Conservation (phyloP, 1,140 invertebrate species). For the Trichogramma pretiosum region DNA sequence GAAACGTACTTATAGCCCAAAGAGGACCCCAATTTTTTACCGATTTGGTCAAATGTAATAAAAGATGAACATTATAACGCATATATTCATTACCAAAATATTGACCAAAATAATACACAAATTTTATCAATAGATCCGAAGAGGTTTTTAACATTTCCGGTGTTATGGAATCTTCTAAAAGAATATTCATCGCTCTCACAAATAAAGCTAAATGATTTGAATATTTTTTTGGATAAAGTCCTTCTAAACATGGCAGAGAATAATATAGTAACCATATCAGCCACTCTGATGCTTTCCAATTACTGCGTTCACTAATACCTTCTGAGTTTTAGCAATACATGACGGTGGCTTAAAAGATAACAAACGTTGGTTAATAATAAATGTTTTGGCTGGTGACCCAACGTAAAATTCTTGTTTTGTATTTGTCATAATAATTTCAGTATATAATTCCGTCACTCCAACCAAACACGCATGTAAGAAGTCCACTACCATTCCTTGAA, state of each 20-base stretch:
- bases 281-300: neutral
- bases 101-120: neutral
- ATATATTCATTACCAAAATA: conserved; percentile 4
- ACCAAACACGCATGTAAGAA: neutral
- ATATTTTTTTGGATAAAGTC: neutral
- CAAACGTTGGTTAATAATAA: neutral
- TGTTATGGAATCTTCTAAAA: neutral
- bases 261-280: neutral
- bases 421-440: neutral
- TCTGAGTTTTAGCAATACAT: neutral
- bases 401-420: neutral
- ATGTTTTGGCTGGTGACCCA: neutral
- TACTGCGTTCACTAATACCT: neutral
- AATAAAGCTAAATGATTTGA: neutral
- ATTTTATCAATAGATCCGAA: neutral
- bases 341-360: neutral
- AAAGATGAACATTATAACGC: conserved; percentile 10
- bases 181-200: neutral
- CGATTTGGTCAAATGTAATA: conserved; percentile 1
- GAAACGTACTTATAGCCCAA: conserved; percentile 8
- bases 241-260: neutral
- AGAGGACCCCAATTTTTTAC: conserved; percentile 9
- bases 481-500: neutral
- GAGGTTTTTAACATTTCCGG: neutral
- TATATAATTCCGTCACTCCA: neutral